These are phyloP conservation scores for Schizothorax lantsangensis DNA, from an alignment of 2,797 vertebrate genomes.

Conservation along the genomic window DNA sequence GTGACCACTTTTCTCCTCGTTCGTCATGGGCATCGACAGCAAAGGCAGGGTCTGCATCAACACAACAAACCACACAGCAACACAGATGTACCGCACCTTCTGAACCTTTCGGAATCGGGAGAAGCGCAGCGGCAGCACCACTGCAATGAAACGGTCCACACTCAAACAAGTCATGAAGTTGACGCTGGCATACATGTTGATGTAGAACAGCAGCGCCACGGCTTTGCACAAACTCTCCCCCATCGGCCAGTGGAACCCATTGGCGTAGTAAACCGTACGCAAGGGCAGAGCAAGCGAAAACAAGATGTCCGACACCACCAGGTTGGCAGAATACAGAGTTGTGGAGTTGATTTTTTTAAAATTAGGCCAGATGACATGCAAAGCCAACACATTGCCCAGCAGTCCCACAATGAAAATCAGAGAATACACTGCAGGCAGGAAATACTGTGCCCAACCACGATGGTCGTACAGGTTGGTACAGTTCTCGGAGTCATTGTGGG, in stretches of 20 bases:
- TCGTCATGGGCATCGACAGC: conserved; percentile 82
- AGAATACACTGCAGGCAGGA: conserved; percentile 87
- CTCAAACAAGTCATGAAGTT: conserved; percentile 99
- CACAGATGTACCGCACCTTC: conserved; percentile 86
- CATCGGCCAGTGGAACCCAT: conserved; percentile 91
- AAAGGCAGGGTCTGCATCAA: conserved; percentile 91
- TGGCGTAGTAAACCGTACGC: conserved; percentile 87
- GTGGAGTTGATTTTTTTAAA: conserved; percentile 97
- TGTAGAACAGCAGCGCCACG: conserved; percentile 88
- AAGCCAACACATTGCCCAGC: conserved; percentile 88
- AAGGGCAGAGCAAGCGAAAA: conserved; percentile 88
- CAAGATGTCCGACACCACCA: conserved; percentile 93
- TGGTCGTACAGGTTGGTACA: conserved; percentile 89
- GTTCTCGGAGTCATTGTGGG: conserved; percentile 20
- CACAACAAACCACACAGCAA: conserved; percentile 88
- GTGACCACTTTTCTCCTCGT: conserved; percentile 65
- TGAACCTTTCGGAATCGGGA: conserved; percentile 83
- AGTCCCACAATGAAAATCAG: conserved; percentile 86
- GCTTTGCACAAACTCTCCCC: conserved; percentile 85
- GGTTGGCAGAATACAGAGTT: conserved; percentile 93
- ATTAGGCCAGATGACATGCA: conserved; percentile 90
- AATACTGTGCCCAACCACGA: conserved; percentile 78
- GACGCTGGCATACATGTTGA: conserved; percentile 94
- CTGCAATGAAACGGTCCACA: conserved; percentile 92
- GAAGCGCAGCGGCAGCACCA: conserved; percentile 90